Percentiles rank a stretch among this genome's conserved stretches.
Evolutionary conservation across 92 coral and sea anemone species (phyloP).

Genomic region (Epizoanthus fatuus): DNA sequence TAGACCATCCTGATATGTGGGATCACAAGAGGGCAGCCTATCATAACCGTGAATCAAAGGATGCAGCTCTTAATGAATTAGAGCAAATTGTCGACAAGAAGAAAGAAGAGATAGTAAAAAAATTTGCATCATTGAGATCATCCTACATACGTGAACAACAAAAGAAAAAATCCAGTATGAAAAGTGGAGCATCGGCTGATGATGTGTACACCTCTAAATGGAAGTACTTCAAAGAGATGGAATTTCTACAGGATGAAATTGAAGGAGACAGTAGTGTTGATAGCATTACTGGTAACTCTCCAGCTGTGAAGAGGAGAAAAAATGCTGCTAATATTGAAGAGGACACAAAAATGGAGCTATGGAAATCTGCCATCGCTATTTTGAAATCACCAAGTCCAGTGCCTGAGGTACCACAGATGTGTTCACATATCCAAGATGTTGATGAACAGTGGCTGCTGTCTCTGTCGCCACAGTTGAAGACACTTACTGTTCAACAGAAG

Average conservation of each 20-base stretch:
- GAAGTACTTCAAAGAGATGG: background rate
- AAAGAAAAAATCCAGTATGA: background rate
- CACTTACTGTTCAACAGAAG: background rate
- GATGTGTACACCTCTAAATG: background rate
- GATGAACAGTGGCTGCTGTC: background rate
- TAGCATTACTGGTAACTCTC: no score
- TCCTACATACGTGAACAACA: background rate
- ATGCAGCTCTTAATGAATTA: background rate
- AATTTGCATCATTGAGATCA: background rate
- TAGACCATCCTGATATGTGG: conserved; percentile 5
- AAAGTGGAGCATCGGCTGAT: no score
- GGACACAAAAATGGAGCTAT: conserved; percentile 5
- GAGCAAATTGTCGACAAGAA: background rate
- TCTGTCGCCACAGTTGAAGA: background rate
- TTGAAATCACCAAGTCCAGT: background rate
- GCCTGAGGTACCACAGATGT: background rate
- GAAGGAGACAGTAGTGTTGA: no score
- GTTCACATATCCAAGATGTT: background rate
- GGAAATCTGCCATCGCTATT: background rate
- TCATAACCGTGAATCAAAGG: background rate
- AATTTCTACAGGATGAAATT: no score
- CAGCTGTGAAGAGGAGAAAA: no score
- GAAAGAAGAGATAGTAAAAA: background rate
- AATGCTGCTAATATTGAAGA: background rate
- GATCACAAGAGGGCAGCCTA: background rate